These are phyloP conservation scores for Polylopha cassiicola DNA, from an alignment of 2,888 invertebrate species.

Conservation along the genomic window DNA sequence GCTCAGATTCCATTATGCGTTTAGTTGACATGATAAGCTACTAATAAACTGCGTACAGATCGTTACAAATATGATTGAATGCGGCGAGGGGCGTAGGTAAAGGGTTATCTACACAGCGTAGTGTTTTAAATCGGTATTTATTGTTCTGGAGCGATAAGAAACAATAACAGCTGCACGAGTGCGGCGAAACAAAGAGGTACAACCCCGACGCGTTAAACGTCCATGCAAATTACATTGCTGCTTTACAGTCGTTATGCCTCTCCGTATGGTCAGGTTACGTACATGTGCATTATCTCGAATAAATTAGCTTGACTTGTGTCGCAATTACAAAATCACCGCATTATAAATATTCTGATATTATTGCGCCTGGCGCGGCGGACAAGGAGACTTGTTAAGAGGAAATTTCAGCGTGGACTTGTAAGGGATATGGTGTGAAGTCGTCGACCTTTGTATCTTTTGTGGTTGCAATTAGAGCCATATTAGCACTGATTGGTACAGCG, in stretches of 20 bases:
- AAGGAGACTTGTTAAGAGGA: too few relatives aligned
- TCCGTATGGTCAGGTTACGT: slow-evolving; percentile 44
- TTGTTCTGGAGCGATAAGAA: slow-evolving; percentile 62
- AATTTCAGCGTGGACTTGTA: background rate
- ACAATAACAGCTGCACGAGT: slow-evolving; percentile 59
- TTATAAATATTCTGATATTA: slow-evolving; percentile 17
- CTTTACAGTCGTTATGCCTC: slow-evolving; percentile 39
- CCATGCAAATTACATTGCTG: slow-evolving; percentile 47
- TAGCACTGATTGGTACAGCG: slow-evolving; percentile 20
- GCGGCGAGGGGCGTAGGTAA: slow-evolving; percentile 36
- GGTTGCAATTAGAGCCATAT: slow-evolving; percentile 17
- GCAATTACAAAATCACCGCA: slow-evolving; percentile 37
- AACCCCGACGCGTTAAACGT: slow-evolving; percentile 53
- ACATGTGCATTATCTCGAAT: slow-evolving; percentile 57
- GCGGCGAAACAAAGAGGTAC: slow-evolving; percentile 64
- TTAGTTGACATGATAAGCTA: slow-evolving; percentile 17
- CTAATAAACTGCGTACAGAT: too few relatives aligned
- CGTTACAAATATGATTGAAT: slow-evolving; percentile 35
- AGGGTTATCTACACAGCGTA: slow-evolving; percentile 57
- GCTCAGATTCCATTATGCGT: too few relatives aligned
- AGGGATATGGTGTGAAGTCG: slow-evolving; percentile 11
- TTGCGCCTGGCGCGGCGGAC: slow-evolving; percentile 8
- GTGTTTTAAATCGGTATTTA: slow-evolving; percentile 65
- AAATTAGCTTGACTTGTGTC: slow-evolving; percentile 49
- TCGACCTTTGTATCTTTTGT: slow-evolving; percentile 21